Base-by-base conservation (phyloP, 2,888 invertebrate species). In the Ischnus inquisitorius region DNA sequence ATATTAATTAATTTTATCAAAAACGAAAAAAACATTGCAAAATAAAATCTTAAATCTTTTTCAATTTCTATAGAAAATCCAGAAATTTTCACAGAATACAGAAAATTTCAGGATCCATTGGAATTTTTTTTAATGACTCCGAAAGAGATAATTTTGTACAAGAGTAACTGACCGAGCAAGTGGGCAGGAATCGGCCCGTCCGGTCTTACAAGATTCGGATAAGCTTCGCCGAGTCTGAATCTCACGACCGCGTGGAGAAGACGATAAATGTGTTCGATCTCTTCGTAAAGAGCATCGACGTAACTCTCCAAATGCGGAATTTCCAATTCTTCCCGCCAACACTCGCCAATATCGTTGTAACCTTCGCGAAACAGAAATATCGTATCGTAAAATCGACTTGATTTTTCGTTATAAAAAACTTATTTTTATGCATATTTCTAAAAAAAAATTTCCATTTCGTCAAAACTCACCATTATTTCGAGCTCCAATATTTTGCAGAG, bases 241-340 rank as follows among this genome's bases (percentile, higher is more conserved):
- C 97, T 94, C 0, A 96, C 95, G 3, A 97, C 96, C 0, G 96
- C 97, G 92, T 97, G 97, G 0, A 97, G 93, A 34, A 96, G 93
- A 22, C 94, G 90, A 91, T 97, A 97, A 0, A 97, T 92, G 0
- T 96, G 96, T 85, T 94, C 93, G 0, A 97, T 91, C 78, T 94
- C 94, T 1, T 94, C 88, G 92, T 95, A 96, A 0, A 97, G 92
- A 16, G 92, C 89, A 0, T 94, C 94, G n/a, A 96, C 94, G 3
- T 95, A 90, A 0, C 93, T 86, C 68, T 95, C 94, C 43, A 97
- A 94, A 85, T 95, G 93, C 0, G 94, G 94, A 12, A 95, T 94
- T 91, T 96, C 96, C 3, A 96, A 93, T 81, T 96, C 96, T 67
- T 95, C 95, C 0, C 96, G 94, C 96, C 97, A 97, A 3, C 94